These are phyloP conservation scores for Oryzias curvinotus DNA, from an alignment of 2,113 vertebrate species.

Conservation along the genomic window DNA sequence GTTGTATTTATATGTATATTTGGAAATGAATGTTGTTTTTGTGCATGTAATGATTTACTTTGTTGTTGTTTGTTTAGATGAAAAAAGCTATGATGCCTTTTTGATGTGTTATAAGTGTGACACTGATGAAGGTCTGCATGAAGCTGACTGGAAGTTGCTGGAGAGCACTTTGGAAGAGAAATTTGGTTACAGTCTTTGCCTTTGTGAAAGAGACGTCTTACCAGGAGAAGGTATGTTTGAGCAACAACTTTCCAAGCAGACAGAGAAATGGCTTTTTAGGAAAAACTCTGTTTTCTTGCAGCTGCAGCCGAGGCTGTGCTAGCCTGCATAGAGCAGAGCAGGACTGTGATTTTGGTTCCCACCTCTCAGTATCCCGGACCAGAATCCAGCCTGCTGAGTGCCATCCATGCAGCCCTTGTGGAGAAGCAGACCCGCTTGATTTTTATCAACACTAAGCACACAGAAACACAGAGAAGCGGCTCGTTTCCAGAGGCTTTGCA, in stretches of 20 bases:
- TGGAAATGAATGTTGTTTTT: too few species aligned
- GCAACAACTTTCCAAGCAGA: neutral
- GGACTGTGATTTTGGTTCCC: constrained; percentile 84
- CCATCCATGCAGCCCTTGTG: constrained; percentile 86
- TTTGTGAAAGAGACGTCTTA: constrained; percentile 66
- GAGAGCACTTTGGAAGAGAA: constrained; percentile 56
- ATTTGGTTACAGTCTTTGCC: constrained; percentile 71
- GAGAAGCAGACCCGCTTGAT: constrained; percentile 85
- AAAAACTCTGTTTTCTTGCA: constrained; percentile 36
- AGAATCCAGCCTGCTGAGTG: constrained; percentile 77
- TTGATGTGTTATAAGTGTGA: constrained; percentile 60
- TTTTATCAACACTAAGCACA: constrained; percentile 79
- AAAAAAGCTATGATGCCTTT: constrained; percentile 69
- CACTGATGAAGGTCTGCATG: constrained; percentile 30
- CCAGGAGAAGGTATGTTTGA: constrained; percentile 61
- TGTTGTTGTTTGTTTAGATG: constrained; percentile 56
- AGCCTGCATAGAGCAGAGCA: constrained; percentile 81
- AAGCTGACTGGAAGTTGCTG: constrained; percentile 40
- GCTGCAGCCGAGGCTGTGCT: constrained; percentile 82
- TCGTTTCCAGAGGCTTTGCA: constrained; percentile 78
- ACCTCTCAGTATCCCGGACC: constrained; percentile 66
- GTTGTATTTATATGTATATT: too few species aligned
- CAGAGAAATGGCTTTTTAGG: neutral
- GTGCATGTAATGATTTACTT: neutral
- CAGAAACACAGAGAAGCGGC: constrained; percentile 14